A percentile compares a stretch with the other conserved stretches of the same genome.
phyloP scores from a whole-genome alignment of 2,888 invertebrate species.

The Sphinx pinastri region DNA sequence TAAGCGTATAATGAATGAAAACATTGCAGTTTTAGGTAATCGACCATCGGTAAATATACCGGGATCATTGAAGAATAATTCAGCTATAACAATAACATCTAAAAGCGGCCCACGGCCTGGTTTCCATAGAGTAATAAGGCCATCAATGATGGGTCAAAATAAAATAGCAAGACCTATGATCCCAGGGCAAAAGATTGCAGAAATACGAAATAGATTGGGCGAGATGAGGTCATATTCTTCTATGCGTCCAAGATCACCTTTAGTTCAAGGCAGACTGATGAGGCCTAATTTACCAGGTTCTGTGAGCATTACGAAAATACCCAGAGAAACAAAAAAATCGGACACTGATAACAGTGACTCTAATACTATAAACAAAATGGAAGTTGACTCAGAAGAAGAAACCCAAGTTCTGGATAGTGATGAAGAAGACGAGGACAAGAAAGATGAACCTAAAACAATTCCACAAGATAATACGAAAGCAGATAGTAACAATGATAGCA shows the following conservation, averaged over 20 bases:
- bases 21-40: conserved; percentile 64
- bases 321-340: conserved; percentile 60
- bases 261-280: conserved; percentile 58
- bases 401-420: conserved; percentile 76
- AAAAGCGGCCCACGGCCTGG: conserved; percentile 70
- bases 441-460: conserved; percentile 39
- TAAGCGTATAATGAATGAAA: conserved; percentile 14
- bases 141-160: conserved; percentile 63
- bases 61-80: conserved; percentile 84
- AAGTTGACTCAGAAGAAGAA: conserved; percentile 67
- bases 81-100: conserved; percentile 84
- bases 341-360: conserved; percentile 52
- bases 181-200: conserved; percentile 73
- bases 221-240: conserved; percentile 63
- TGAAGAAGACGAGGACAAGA: conserved; percentile 58
- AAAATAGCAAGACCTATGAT: conserved; percentile 66
- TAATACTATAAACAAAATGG: conserved; percentile 50
- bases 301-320: conserved; percentile 75
- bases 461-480: conserved; percentile 38
- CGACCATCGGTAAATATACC: conserved; percentile 74
- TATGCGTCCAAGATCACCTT: conserved; percentile 64
- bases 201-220: conserved; percentile 68
- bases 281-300: conserved; percentile 71
- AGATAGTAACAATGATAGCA: conserved; percentile 34
- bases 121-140: conserved; percentile 69